Conservation (phyloP, 2,797 vertebrate genomes). For the Pteropus rufus region DNA sequence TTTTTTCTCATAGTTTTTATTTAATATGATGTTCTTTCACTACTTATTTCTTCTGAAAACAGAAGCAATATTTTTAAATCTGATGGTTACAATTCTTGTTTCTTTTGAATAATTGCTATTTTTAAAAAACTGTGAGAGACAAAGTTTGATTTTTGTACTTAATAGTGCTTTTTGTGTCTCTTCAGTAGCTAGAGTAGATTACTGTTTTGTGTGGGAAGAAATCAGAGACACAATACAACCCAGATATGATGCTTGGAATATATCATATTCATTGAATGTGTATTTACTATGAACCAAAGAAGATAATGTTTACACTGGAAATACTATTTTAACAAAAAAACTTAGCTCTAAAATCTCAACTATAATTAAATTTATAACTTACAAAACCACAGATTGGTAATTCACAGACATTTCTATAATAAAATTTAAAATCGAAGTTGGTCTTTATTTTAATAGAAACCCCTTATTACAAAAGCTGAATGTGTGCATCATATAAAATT, state of each 20-base stretch:
- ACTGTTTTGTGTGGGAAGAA: neutral
- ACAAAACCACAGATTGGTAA: neutral
- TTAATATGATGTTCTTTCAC: neutral
- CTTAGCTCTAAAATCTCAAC: neutral
- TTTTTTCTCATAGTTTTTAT: slow-evolving; percentile 34
- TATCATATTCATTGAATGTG: neutral
- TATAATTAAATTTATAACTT: neutral
- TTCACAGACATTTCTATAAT: neutral
- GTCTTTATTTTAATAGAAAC: neutral
- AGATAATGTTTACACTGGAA: slow-evolving; percentile 3
- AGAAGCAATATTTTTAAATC: neutral
- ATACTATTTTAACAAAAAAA: slow-evolving; percentile 8
- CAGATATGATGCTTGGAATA: neutral
- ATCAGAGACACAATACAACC: neutral
- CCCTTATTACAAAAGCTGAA: neutral
- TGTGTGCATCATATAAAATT: neutral
- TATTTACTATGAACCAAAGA: neutral
- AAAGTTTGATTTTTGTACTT: slow-evolving; percentile 21
- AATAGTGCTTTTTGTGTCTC: neutral
- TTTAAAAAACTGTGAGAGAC: neutral
- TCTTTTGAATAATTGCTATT: neutral
- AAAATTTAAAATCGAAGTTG: neutral
- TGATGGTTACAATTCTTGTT: neutral
- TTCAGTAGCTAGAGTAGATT: neutral
- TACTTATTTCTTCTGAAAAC: slow-evolving; percentile 29